Evolutionary conservation across 2,113 vertebrate species (phyloP).

Genomic region (Pagrus major): DNA sequence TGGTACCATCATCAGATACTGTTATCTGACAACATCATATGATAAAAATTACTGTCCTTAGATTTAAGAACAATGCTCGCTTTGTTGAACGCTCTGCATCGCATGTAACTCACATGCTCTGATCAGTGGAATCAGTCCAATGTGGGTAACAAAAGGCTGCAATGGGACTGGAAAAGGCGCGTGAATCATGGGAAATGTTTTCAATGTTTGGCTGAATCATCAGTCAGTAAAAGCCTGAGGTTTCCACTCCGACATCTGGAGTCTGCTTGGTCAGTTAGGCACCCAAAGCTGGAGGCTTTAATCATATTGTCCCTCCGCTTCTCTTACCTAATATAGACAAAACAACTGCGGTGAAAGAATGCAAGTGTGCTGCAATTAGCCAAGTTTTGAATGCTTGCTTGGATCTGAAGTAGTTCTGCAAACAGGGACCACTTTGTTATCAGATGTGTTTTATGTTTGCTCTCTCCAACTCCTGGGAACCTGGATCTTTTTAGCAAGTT

Average conservation of each 20-base stretch:
- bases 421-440: conserved; percentile 20
- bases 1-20: conserved; percentile 7
- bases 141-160: conserved; percentile 31
- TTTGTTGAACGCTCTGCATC: conserved; percentile 33
- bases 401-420: conserved; percentile 14
- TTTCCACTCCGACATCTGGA: conserved; percentile 75
- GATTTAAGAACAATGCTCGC: conserved; percentile 35
- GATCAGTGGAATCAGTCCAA: conserved; percentile 25
- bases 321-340: conserved; percentile 73
- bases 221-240: conserved; percentile 56
- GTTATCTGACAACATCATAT: conserved; percentile 36
- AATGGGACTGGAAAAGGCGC: conserved; percentile 47
- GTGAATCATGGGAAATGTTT: conserved; percentile 71
- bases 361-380: conserved; percentile 5
- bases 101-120: conserved; percentile 42
- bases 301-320: conserved; percentile 49
- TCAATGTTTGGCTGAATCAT: conserved; percentile 63
- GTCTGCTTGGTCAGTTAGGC: conserved; percentile 36
- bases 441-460: conserved; percentile 22
- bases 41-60: conserved; percentile 22
- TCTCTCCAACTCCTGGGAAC: conserved; percentile 12
- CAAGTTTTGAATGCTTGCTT: conserved; percentile 13
- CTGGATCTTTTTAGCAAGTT: background rate
- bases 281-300: conserved; percentile 49
- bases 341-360: conserved; percentile 42